A percentile compares a stretch with the other conserved stretches of the same genome.
These are phyloP conservation scores for Steromphala cineraria DNA, from an alignment of 2,888 invertebrate genomes.

Conservation along the genomic window DNA sequence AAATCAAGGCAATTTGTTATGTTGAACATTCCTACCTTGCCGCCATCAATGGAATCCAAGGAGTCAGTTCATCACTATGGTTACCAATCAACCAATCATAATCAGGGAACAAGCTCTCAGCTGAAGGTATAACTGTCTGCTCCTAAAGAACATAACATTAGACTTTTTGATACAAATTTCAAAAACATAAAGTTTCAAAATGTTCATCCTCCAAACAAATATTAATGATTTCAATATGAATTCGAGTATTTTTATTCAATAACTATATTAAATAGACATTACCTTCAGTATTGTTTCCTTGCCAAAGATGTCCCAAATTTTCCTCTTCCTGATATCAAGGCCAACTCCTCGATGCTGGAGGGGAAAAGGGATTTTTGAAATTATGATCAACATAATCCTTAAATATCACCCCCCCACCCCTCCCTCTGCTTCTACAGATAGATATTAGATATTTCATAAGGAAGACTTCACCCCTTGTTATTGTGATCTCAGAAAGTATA, in stretches of 20 bases:
- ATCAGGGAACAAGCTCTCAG: conserved; percentile 82
- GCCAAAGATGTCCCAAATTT: conserved; percentile 88
- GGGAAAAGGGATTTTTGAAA: too few relatives aligned
- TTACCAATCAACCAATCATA: conserved; percentile 97
- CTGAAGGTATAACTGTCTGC: conserved; percentile 81
- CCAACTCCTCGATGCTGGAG: conserved; percentile 77
- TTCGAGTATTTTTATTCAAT: too few relatives aligned
- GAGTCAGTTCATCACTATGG: conserved; percentile 99
- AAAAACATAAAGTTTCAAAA: too few relatives aligned
- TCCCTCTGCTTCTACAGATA: too few relatives aligned
- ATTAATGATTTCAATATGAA: too few relatives aligned
- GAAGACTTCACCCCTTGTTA: too few relatives aligned
- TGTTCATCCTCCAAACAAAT: too few relatives aligned
- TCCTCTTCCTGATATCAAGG: conserved; percentile 78
- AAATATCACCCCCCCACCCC: too few relatives aligned
- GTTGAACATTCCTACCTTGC: conserved; percentile 80
- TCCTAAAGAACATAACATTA: conserved; percentile 44
- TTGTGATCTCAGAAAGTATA: not conserved
- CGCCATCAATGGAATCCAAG: conserved; percentile 97
- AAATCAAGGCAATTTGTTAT: too few relatives aligned
- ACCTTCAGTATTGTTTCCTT: conserved; percentile 82
- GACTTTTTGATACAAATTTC: too few relatives aligned
- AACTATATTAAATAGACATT: conserved; percentile 39
- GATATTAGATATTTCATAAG: too few relatives aligned
- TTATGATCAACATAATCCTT: too few relatives aligned